Evolutionary conservation across 2,888 invertebrate species (phyloP).

Genomic region (Onchidella celtica): DNA sequence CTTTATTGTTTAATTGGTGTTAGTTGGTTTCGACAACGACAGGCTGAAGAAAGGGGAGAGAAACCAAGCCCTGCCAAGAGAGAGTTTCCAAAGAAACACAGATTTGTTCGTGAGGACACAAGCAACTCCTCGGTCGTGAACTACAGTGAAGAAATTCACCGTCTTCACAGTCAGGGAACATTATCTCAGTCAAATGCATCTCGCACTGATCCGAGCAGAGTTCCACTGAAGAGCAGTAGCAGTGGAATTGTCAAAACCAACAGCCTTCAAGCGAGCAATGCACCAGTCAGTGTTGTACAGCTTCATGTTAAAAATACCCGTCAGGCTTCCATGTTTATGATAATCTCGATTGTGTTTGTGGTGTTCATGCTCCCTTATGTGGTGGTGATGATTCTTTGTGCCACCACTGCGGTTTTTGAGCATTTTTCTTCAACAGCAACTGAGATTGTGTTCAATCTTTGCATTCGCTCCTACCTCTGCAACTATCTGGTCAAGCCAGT

Average conservation of each 20-base stretch:
- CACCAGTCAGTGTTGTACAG: conserved; percentile 42
- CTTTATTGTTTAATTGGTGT: conserved; percentile 66
- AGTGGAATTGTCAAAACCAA: conserved; percentile 40
- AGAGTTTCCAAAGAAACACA: conserved; percentile 54
- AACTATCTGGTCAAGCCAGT: conserved; percentile 69
- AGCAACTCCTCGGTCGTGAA: conserved; percentile 48
- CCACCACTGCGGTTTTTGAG: conserved; percentile 60
- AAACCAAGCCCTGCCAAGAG: conserved; percentile 51
- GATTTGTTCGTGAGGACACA: conserved; percentile 55
- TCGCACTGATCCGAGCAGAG: conserved; percentile 44
- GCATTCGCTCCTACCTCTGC: conserved; percentile 69
- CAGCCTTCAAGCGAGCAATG: conserved; percentile 39
- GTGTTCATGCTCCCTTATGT: conserved; percentile 67
- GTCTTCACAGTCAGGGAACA: conserved; percentile 27
- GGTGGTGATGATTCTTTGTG: conserved; percentile 63
- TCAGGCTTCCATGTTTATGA: conserved; percentile 68
- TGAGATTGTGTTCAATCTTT: conserved; percentile 66
- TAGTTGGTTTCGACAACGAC: conserved; percentile 61
- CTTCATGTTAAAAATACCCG: conserved; percentile 58
- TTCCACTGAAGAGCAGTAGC: conserved; percentile 49
- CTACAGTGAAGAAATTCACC: conserved; percentile 43
- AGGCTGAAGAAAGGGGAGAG: conserved; percentile 62
- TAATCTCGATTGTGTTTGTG: conserved; percentile 65
- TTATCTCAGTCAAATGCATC: conserved; percentile 21
- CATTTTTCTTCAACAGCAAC: conserved; percentile 54